phyloP scores from a whole-genome alignment of 2,888 invertebrate genomes.

The Adelognathus sp. region DNA sequence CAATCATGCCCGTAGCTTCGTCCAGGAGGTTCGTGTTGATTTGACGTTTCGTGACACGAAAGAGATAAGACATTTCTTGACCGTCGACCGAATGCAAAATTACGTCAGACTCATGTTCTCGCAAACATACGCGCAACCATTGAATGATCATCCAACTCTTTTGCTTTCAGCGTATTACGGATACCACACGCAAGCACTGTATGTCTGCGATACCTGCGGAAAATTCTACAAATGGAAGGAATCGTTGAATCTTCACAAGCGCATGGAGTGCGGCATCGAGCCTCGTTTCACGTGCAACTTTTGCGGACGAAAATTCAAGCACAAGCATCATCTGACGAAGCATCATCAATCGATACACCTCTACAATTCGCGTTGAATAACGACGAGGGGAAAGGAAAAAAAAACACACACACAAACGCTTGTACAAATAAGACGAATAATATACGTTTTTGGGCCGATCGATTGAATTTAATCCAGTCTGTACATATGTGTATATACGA shows the following conservation, averaged over 20 bases:
- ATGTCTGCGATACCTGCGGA: constrained; percentile 72
- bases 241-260: constrained; percentile 71
- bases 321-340: constrained; percentile 74
- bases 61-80: neutral
- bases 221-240: constrained; percentile 74
- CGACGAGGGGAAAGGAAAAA: neutral
- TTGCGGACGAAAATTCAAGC: constrained; percentile 75
- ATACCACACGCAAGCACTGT: constrained; percentile 45
- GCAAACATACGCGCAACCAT: neutral
- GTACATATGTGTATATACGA: neutral
- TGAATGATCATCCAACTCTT: constrained; percentile 18
- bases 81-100: neutral
- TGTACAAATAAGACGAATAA: constrained; percentile 20
- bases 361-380: constrained; percentile 46
- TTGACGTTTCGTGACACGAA: neutral
- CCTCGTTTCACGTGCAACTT: constrained; percentile 76
- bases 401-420: neutral
- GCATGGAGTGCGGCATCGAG: constrained; percentile 75
- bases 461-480: neutral
- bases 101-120: neutral
- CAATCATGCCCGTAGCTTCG: neutral
- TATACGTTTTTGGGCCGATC: constrained; percentile 12
- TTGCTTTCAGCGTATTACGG: constrained; percentile 61
- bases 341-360: constrained; percentile 67
- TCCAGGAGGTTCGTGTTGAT: neutral